These are phyloP conservation scores for Argyresthia albistria DNA, from an alignment of 2,888 invertebrate genomes.

Conservation along the genomic window DNA sequence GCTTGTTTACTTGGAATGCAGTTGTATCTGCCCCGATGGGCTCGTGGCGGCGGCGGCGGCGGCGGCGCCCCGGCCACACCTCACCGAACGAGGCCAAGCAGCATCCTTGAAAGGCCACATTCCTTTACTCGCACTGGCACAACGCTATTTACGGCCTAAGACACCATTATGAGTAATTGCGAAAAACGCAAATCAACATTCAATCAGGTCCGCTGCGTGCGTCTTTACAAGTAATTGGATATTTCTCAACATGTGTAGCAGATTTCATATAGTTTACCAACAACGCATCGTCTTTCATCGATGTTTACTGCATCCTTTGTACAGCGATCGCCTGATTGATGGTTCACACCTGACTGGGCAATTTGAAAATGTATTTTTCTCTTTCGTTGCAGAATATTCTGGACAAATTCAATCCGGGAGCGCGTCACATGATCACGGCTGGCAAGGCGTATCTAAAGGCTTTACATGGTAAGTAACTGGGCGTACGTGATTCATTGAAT, in stretches of 20 bases:
- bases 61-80: constrained; percentile 44
- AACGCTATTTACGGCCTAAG: constrained; percentile 55
- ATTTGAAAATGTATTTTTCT: constrained; percentile 1
- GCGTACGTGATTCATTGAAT: background rate
- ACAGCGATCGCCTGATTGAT: constrained; percentile 24
- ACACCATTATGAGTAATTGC: constrained; percentile 33
- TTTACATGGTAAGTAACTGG: constrained; percentile 84
- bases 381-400: constrained; percentile 89
- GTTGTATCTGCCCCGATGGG: constrained; percentile 17
- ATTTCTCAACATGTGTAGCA: constrained; percentile 1
- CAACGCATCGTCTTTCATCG: background rate
- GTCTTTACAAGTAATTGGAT: background rate
- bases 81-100: constrained; percentile 43
- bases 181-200: constrained; percentile 22
- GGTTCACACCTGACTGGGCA: constrained; percentile 11
- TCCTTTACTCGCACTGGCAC: constrained; percentile 25
- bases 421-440: constrained; percentile 93
- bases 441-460: constrained; percentile 96
- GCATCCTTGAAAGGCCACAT: constrained; percentile 71
- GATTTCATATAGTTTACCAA: constrained; percentile 5
- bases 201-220: constrained; percentile 13
- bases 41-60: constrained; percentile 13
- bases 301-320: background rate
- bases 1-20: constrained; percentile 39
- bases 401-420: constrained; percentile 96